Evolutionary conservation across 2,888 invertebrate species (phyloP), one percentile per base, ranked within the genome.

Genomic region (Andrena praecox): DNA sequence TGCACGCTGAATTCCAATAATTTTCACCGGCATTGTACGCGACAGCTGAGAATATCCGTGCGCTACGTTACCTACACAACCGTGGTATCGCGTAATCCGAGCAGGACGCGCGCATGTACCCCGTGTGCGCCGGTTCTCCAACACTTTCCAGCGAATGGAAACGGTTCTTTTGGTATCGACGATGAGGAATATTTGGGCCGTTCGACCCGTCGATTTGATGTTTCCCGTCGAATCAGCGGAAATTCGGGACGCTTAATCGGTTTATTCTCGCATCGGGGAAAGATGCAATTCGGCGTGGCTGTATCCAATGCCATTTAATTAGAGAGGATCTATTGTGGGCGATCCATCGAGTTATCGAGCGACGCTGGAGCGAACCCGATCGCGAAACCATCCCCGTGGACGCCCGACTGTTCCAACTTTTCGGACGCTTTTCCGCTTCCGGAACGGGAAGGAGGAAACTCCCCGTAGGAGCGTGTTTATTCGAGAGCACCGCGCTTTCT

Each of bases 391-490:
- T 8, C 20, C 54, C 54, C 24, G 20, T 20, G 20, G 20, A 20
- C 8, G 56, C 10, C 10, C 24, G 4, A 20, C 2, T 52, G 31
- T 76, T 70, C 66, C 66, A 35, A 42, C 60, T 66, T 71, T 33
- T 16, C 6, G 16, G 16, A 20, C 64, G 63, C 7, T 60, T 59
- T 5, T 48, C 31, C 24, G 12, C 24, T 52, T 50, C 24, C 52
- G 79, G 50, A 64, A 68, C 24, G 33, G 20, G 24, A 6, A 59
- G 54, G n/a, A 29, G n/a, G 2, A 42, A 81, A 64, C 59, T 84
- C 71, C 60, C 52, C 35, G 42, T 8, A 33, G 59, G 50, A 69
- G 56, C 62, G 31, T 81, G 79, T 81, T 81, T 80, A 81, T 80
- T 81, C 80, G 56, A 42, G 52, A 24, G 56, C 10, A 12, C 24